phyloP scores from a whole-genome alignment of 1,140 invertebrate species.

The Tetraneura akinire region DNA sequence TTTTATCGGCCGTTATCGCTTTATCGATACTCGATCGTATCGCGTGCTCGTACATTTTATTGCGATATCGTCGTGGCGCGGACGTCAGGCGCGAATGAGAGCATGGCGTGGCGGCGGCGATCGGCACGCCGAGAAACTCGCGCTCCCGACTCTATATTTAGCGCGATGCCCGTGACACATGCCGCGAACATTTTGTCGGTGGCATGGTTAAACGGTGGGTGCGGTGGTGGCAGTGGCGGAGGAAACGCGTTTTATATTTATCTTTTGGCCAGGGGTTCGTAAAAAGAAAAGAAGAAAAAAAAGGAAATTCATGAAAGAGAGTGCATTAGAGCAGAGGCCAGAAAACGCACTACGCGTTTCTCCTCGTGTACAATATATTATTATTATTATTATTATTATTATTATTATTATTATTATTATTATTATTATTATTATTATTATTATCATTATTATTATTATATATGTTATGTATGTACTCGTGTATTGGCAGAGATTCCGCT shows the following conservation, averaged over 20 bases:
- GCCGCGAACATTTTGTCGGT: slow-evolving; percentile 48
- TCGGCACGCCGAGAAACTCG: neutral
- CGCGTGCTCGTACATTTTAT: no score
- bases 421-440: no score
- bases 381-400: no score
- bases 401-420: no score
- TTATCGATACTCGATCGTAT: no score
- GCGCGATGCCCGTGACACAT: slow-evolving; percentile 41
- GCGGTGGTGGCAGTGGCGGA: slow-evolving; percentile 15
- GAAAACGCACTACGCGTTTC: no score
- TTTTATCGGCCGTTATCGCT: no score
- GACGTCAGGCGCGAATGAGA: neutral
- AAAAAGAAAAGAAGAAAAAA: slow-evolving; percentile 4
- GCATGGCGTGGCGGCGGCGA: neutral
- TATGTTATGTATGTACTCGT: no score
- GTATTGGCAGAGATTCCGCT: neutral
- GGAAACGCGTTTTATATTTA: slow-evolving; percentile 41
- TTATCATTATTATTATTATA: no score
- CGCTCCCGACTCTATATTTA: slow-evolving; percentile 41
- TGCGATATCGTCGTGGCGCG: neutral
- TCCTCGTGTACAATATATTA: no score
- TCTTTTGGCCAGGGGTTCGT: slow-evolving; percentile 51
- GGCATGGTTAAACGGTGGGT: slow-evolving; percentile 20
- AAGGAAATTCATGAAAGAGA: no score
- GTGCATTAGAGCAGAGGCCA: no score